phyloP scores from a whole-genome alignment of 2,888 invertebrate species.

The Synergus japonicus region DNA sequence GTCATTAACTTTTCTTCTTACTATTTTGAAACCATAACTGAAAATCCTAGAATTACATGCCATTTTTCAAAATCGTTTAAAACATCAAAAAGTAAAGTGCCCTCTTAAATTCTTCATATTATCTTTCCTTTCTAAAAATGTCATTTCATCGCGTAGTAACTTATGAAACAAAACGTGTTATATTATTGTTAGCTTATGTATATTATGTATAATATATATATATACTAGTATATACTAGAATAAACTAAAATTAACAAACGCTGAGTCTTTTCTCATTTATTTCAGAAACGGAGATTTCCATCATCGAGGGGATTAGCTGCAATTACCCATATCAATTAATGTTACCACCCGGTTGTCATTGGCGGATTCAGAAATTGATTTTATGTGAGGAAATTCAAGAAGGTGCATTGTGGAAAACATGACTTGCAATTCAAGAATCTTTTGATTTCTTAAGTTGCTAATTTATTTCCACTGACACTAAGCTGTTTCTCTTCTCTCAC shows the following conservation, averaged over 20 bases:
- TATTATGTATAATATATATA: too few relatives aligned
- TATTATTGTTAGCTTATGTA: background rate
- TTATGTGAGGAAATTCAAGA: too few relatives aligned
- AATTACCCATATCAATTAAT: too few relatives aligned
- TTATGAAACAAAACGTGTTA: background rate
- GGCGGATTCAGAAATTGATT: too few relatives aligned
- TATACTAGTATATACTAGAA: background rate
- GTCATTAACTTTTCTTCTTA: background rate
- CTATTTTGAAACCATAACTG: background rate
- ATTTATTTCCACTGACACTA: conserved; percentile 58
- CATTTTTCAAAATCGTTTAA: background rate
- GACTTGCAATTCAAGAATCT: background rate
- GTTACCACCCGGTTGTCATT: too few relatives aligned
- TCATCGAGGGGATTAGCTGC: too few relatives aligned
- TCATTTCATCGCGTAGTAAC: background rate
- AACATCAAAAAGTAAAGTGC: background rate
- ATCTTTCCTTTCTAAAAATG: background rate
- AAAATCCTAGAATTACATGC: background rate
- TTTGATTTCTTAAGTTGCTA: conserved; percentile 51
- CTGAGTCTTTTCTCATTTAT: background rate
- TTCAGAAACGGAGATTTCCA: too few relatives aligned
- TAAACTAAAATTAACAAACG: background rate
- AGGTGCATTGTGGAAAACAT: too few relatives aligned
- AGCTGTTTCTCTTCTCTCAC: conserved; percentile 7
- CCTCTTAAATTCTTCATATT: background rate